Percentiles rank a stretch among this genome's conserved stretches.
Evolutionary conservation across 1,140 invertebrate genomes (phyloP).

Genomic region (Homalodisca vitripennis): DNA sequence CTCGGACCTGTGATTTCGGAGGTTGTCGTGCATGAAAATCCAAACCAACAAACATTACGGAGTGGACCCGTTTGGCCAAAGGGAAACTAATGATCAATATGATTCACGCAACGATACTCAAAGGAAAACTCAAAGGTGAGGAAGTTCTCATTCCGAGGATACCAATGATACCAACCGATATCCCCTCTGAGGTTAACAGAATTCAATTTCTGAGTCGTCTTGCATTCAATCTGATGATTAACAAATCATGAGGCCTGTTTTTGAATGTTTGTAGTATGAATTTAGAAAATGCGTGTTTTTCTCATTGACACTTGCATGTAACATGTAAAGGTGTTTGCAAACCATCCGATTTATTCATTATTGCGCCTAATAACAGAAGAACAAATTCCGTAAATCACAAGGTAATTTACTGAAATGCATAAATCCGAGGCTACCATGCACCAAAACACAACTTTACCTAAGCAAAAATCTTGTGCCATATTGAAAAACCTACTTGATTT

Average conservation of each 20-base stretch:
- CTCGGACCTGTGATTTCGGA: no score
- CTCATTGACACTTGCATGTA: constrained; percentile 49
- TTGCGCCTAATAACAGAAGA: constrained; percentile 7
- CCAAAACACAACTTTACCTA: no score
- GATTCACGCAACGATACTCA: no score
- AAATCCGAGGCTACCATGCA: no score
- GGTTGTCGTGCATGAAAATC: no score
- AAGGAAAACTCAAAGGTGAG: constrained; percentile 45
- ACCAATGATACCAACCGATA: constrained; percentile 46
- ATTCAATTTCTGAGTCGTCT: constrained; percentile 47
- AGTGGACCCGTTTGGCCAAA: no score
- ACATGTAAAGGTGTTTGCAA: constrained; percentile 37
- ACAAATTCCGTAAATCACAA: no score
- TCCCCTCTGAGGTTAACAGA: constrained; percentile 49
- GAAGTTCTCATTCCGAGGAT: constrained; percentile 48
- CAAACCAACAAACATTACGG: no score
- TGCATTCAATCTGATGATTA: constrained; percentile 39
- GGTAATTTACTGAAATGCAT: no score
- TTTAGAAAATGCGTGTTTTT: constrained; percentile 45
- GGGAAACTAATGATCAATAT: no score
- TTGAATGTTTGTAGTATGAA: constrained; percentile 44
- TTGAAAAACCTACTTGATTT: no score
- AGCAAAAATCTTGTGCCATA: no score
- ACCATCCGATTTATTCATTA: constrained; percentile 17
- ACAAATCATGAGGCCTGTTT: constrained; percentile 50